Evolutionary conservation across 1,140 invertebrate species (phyloP), one percentile per base, ranked within the genome.

Genomic region (Harpegnathos saltator): DNA sequence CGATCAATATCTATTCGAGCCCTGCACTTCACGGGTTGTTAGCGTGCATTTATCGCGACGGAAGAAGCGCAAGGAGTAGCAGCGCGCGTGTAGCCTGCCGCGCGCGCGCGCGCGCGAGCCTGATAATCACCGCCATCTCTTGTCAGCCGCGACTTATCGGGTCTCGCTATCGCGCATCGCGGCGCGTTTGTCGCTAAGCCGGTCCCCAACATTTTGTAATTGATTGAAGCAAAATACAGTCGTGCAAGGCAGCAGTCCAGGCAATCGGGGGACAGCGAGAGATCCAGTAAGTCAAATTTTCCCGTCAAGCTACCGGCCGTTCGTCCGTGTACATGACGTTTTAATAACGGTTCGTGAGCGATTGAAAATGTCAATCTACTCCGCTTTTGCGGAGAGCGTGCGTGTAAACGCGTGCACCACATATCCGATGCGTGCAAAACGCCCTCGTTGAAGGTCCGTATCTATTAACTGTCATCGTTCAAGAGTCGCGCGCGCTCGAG

Each of bases 281-380:
- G 75, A 82, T 72, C 69, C 68, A 72, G 78, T 72, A 82, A 82
- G 71, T 82, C 78, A 74, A 82, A 74, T 74, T 80, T 80, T 74
- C 68, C 78, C 69, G 56, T 82, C 78, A 63, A 62, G 29, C 78
- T 58, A 80, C n/a, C 52, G 78, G 59, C 69, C 54, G 68, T 71
- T 74, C 69, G 68, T 71, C 78, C 78, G 68, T 62, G 69, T 73
- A 62, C 78, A 73, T 82, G 78, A 82, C 78, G 78, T 82, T 82
- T 82, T 74, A 74, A 82, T 82, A 82, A 74, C 78, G 56, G 78
- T 74, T 74, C 71, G 66, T 62, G 78, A 73, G 78, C 78, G 78
- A 82, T 82, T 82, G 71, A 82, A 82, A 82, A 62, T 74, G 78
- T 74, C 78, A 82, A 82, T 82, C 78, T 61, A 82, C 78, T 58